phyloP scores from a whole-genome alignment of 2,113 vertebrate genomes.

The Hypanus sabinus region DNA sequence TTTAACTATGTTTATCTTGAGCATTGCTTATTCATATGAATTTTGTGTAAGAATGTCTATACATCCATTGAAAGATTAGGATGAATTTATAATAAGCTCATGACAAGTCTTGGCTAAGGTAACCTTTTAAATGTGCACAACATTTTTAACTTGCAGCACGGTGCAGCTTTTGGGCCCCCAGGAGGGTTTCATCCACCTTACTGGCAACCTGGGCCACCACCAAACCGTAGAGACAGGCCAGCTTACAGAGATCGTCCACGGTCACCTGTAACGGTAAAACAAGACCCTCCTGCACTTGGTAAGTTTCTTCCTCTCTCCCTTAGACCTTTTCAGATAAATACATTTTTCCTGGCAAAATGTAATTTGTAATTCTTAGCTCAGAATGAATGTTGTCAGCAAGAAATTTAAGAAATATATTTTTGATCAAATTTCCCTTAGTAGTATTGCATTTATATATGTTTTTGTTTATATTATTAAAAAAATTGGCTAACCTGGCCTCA shows the following conservation, averaged over 20 bases:
- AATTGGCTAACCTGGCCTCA: background rate
- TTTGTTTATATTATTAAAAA: background rate
- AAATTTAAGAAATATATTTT: background rate
- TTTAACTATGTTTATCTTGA: background rate
- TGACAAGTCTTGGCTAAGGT: background rate
- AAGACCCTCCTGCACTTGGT: slow-evolving; percentile 84
- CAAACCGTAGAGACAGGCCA: slow-evolving; percentile 85
- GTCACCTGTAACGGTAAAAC: slow-evolving; percentile 86
- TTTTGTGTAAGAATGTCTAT: background rate
- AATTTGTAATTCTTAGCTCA: background rate
- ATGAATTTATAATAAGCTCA: background rate
- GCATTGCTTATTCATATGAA: background rate
- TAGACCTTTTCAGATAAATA: background rate
- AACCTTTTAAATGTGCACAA: background rate
- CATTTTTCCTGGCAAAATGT: background rate
- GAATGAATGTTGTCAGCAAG: no score
- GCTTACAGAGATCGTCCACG: slow-evolving; percentile 86
- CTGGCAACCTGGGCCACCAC: slow-evolving; percentile 89
- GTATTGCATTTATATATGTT: background rate
- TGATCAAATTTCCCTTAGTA: background rate
- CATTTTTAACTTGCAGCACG: slow-evolving; percentile 66
- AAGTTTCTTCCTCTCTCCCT: slow-evolving; percentile 47
- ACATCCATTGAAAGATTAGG: background rate
- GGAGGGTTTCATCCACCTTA: slow-evolving; percentile 84
- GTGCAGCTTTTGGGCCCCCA: slow-evolving; percentile 81